These are phyloP conservation scores for Arenicola marina DNA, from an alignment of 2,888 invertebrate species.

Conservation along the genomic window DNA sequence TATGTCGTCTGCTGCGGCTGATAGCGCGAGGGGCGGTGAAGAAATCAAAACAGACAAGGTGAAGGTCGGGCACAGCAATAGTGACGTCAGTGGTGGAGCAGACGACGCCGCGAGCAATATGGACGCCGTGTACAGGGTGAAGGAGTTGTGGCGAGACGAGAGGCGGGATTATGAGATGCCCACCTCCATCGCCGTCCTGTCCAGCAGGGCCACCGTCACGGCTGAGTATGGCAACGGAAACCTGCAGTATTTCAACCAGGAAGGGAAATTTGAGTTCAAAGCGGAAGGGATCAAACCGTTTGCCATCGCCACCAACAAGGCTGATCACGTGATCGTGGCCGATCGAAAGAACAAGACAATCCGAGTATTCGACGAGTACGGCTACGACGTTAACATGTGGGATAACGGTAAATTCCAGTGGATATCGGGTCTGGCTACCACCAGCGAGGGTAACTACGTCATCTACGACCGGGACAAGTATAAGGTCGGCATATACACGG, in stretches of 20 bases:
- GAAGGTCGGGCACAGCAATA: too few relatives aligned
- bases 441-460: slow-evolving; percentile 17
- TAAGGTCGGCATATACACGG: slow-evolving; percentile 21
- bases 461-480: slow-evolving; percentile 26
- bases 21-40: too few relatives aligned
- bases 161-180: slow-evolving; percentile 27
- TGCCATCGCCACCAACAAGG: slow-evolving; percentile 6
- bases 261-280: slow-evolving; percentile 15
- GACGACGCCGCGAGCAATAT: background rate
- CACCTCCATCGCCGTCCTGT: slow-evolving; percentile 19
- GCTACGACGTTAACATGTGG: slow-evolving; percentile 20
- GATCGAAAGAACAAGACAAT: slow-evolving; percentile 26
- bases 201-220: slow-evolving; percentile 18
- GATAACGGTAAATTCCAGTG: slow-evolving; percentile 23
- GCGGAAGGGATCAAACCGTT: slow-evolving; percentile 30
- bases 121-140: background rate
- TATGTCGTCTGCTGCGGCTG: too few relatives aligned
- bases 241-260: slow-evolving; percentile 23
- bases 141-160: slow-evolving; percentile 12
- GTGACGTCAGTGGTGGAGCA: too few relatives aligned
- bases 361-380: slow-evolving; percentile 24
- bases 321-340: slow-evolving; percentile 19
- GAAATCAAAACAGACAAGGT: too few relatives aligned
- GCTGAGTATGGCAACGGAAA: slow-evolving; percentile 26
- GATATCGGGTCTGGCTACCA: slow-evolving; percentile 22